Evolutionary conservation across 1,140 invertebrate species (phyloP).

Genomic region (Sinella curviseta): DNA sequence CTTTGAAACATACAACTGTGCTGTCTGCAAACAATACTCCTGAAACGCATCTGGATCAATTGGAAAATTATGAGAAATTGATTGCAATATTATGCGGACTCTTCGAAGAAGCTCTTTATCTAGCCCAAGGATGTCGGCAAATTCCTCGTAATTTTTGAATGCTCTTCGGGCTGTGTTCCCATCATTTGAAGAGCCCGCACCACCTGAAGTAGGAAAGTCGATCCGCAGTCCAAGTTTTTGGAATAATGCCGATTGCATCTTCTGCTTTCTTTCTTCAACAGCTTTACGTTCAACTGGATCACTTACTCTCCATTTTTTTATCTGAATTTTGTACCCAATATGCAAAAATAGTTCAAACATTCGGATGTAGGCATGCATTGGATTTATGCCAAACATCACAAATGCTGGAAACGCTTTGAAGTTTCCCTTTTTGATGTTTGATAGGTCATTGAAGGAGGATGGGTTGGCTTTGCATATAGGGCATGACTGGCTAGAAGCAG

Average conservation of each 20-base stretch:
- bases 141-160: neutral
- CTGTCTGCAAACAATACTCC: neutral
- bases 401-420: too few relatives aligned
- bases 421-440: neutral
- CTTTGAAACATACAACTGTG: neutral
- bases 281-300: neutral
- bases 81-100: neutral
- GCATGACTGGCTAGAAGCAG: neutral
- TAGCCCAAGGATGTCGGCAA: conserved; percentile 4
- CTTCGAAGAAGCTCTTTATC: neutral
- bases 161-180: conserved; percentile 31
- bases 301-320: conserved; percentile 10
- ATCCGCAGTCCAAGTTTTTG: neutral
- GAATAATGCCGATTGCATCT: neutral
- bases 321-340: conserved; percentile 16
- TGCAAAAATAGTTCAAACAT: neutral
- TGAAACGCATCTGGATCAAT: neutral
- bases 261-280: neutral
- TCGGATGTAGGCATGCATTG: conserved; percentile 3
- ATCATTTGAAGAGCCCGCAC: conserved; percentile 9
- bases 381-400: neutral
- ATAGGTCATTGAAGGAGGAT: neutral
- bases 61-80: neutral
- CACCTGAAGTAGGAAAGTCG: neutral
- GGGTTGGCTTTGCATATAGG: conserved; percentile 3